phyloP scores from a whole-genome alignment of 2,113 vertebrate species.

The Percopsis transmontana region DNA sequence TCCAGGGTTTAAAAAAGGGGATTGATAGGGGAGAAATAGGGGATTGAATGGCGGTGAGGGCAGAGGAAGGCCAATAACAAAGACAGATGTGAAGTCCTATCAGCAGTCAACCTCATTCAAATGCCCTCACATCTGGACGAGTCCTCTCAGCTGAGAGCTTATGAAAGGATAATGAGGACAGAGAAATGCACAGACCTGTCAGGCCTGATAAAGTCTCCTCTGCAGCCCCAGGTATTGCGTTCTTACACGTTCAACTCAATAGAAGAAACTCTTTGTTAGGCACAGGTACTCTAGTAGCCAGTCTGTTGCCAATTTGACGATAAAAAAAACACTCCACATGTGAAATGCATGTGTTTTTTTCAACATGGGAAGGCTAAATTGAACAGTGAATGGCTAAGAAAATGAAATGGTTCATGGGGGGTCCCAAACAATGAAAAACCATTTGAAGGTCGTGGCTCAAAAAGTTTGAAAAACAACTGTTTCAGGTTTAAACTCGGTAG shows the following conservation, averaged over 20 bases:
- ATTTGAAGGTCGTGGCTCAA: too few species aligned
- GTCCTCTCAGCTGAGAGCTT: slow-evolving; percentile 10
- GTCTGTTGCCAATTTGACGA: too few species aligned
- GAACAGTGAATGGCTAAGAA: too few species aligned
- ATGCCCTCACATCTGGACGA: slow-evolving; percentile 25
- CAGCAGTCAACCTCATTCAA: slow-evolving; percentile 11
- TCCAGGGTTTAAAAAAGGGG: slow-evolving; percentile 6
- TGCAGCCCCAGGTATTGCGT: slow-evolving; percentile 2
- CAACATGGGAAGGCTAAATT: too few species aligned
- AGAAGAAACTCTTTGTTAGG: too few species aligned
- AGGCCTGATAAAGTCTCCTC: slow-evolving; percentile 6
- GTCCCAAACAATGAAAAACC: too few species aligned
- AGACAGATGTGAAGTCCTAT: slow-evolving; percentile 10
- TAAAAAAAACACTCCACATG: too few species aligned
- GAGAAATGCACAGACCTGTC: background rate
- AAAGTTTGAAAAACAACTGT: too few species aligned
- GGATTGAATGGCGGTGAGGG: background rate
- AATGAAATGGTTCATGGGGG: too few species aligned
- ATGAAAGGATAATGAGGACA: slow-evolving; percentile 33
- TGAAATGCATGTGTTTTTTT: too few species aligned
- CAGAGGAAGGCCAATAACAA: background rate
- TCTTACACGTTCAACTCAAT: background rate
- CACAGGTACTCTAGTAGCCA: too few species aligned
- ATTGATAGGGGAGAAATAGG: slow-evolving; percentile 1
- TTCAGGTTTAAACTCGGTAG: too few species aligned